Evolutionary conservation across 2,797 vertebrate genomes (phyloP).

Genomic region (Alosa sapidissima): DNA sequence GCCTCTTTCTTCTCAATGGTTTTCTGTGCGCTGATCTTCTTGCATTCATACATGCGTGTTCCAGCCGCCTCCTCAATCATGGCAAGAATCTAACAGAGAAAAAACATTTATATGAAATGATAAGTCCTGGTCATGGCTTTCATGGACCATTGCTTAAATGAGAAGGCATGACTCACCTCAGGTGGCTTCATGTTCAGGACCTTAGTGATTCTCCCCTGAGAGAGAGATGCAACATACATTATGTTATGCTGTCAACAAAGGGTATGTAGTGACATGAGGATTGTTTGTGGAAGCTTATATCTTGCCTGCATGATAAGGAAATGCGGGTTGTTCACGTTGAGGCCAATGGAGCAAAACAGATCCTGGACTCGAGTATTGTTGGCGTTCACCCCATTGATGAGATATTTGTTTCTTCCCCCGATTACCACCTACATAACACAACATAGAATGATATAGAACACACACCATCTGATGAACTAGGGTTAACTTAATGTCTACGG

Average conservation of each 20-base stretch:
- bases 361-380: constrained; percentile 88
- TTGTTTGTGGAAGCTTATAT: not conserved
- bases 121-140: not conserved
- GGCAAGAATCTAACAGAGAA: constrained; percentile 82
- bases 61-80: constrained; percentile 98
- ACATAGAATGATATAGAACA: not conserved
- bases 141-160: not conserved
- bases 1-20: constrained; percentile 95
- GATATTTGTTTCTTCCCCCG: constrained; percentile 92
- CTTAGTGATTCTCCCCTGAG: constrained; percentile 94
- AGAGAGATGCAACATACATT: constrained; percentile 6
- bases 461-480: not conserved
- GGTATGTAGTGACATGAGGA: not conserved
- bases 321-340: constrained; percentile 98
- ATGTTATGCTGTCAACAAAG: not conserved
- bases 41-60: constrained; percentile 95
- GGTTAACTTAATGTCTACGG: too few species aligned
- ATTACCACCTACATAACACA: constrained; percentile 77
- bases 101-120: not conserved
- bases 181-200: constrained; percentile 97
- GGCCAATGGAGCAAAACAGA: constrained; percentile 92
- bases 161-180: constrained; percentile 78
- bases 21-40: constrained; percentile 89
- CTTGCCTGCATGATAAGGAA: constrained; percentile 99
- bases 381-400: constrained; percentile 92